A percentile compares a stretch with the other conserved stretches of the same genome.
Conservation (phyloP, 2,888 invertebrate species). For the Lepidonotus clava region DNA sequence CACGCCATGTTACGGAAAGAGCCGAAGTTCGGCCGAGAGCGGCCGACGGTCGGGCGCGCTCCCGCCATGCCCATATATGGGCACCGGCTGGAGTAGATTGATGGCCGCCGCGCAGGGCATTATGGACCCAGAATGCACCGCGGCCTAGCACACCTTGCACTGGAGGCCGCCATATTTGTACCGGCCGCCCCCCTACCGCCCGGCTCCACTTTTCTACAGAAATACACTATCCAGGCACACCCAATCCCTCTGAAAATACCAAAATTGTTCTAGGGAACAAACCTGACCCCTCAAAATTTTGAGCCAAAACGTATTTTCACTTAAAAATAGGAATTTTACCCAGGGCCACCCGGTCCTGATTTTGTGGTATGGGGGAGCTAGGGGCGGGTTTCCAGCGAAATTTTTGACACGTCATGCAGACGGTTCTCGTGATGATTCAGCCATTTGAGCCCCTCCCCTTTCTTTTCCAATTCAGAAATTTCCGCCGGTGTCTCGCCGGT, state of each 20-base stretch:
- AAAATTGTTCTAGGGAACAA: too few species aligned
- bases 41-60: neutral
- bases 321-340: too few species aligned
- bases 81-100: constrained; percentile 4
- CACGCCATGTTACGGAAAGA: neutral
- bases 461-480: too few species aligned
- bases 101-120: neutral
- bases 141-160: neutral
- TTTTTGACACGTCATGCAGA: too few species aligned
- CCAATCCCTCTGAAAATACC: neutral
- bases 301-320: too few species aligned
- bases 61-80: constrained; percentile 49
- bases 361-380: neutral
- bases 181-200: neutral
- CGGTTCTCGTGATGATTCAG: too few species aligned
- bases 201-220: neutral
- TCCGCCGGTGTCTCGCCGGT: too few species aligned
- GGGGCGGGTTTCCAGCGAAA: too few species aligned
- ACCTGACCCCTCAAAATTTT: too few species aligned
- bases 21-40: constrained; percentile 34
- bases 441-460: too few species aligned
- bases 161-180: neutral
- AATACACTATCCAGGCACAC: neutral
- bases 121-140: constrained; percentile 11
- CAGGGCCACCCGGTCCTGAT: too few species aligned